Percentiles rank a stretch among this genome's conserved stretches.
Conservation (phyloP, 2,797 vertebrate species). For the Spea hammondii region DNA sequence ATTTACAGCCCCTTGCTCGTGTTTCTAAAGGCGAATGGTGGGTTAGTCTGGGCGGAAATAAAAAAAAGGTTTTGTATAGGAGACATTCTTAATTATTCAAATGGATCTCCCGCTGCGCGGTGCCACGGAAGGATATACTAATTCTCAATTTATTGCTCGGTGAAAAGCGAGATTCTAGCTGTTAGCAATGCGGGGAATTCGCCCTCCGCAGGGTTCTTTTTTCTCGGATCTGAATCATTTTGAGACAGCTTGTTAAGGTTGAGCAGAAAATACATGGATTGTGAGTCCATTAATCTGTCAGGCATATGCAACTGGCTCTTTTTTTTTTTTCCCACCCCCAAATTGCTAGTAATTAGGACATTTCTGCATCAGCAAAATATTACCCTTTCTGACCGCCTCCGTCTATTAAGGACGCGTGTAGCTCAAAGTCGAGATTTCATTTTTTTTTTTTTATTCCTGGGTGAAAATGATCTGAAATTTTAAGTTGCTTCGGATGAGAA, state of each 20-base stretch:
- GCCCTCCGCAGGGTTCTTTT: constrained; percentile 9
- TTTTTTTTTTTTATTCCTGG: neutral
- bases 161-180: constrained; percentile 21
- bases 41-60: neutral
- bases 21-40: neutral
- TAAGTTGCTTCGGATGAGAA: neutral
- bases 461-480: neutral
- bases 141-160: constrained; percentile 35
- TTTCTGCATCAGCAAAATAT: constrained; percentile 26
- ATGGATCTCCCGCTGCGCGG: constrained; percentile 25
- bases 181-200: constrained; percentile 7
- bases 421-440: neutral
- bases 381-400: neutral
- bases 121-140: constrained; percentile 11
- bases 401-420: neutral
- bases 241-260: constrained; percentile 42
- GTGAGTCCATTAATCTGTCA: constrained; percentile 49
- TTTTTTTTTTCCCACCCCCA: constrained; percentile 5
- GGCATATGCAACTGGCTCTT: neutral
- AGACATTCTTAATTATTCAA: constrained; percentile 46
- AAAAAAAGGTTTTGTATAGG: constrained; percentile 22
- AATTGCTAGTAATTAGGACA: constrained; percentile 49
- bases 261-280: constrained; percentile 37
- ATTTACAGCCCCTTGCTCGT: neutral
- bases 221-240: constrained; percentile 33